Conservation (phyloP, 2,888 invertebrate genomes). For the Oeneis ivallda region DNA sequence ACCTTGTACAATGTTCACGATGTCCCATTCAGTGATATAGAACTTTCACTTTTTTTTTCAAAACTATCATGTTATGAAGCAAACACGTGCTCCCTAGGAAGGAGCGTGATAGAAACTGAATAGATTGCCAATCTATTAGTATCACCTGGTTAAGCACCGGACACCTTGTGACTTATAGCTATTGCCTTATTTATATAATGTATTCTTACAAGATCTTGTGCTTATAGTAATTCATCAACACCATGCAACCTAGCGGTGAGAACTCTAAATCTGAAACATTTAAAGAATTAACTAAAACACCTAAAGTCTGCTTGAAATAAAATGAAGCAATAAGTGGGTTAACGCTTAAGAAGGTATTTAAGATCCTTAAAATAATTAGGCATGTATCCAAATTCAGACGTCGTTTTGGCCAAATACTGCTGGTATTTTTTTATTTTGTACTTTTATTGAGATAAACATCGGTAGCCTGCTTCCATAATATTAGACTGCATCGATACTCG, state of each 20-base stretch:
- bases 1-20: not conserved
- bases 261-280: not conserved
- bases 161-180: conserved; percentile 6
- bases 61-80: not conserved
- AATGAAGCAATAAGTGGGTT: not conserved
- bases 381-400: conserved; percentile 16
- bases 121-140: not conserved
- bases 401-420: not conserved
- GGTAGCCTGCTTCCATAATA: too few relatives aligned
- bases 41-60: not conserved
- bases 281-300: not conserved
- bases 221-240: too few relatives aligned
- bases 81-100: conserved; percentile 20
- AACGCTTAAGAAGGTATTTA: not conserved
- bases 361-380: conserved; percentile 1
- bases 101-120: conserved; percentile 19
- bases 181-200: not conserved
- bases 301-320: not conserved
- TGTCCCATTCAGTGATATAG: not conserved
- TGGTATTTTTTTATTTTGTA: not conserved
- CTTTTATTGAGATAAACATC: too few relatives aligned
- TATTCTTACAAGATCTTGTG: not conserved
- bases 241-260: too few relatives aligned
- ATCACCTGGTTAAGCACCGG: not conserved
- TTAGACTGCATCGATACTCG: too few relatives aligned